Conservation (phyloP, 1,140 invertebrate species). For the Odontomachus brunneus region DNA sequence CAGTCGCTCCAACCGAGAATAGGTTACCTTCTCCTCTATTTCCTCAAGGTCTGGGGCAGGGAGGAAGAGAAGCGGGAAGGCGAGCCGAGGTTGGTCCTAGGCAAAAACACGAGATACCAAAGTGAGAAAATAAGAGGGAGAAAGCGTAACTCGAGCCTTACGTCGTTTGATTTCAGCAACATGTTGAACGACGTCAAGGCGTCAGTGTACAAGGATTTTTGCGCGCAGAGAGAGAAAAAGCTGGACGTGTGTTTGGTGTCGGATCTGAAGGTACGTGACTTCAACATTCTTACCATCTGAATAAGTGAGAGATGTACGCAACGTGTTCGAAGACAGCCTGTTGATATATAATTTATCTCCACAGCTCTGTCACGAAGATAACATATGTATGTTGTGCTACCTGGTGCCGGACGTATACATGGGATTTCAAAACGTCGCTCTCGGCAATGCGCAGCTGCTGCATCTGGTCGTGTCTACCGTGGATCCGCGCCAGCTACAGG, state of each 20-base stretch:
- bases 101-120: background rate
- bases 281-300: background rate
- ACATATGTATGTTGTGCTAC: conserved; percentile 94
- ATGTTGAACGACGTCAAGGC: conserved; percentile 91
- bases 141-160: background rate
- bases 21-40: conserved; percentile 95
- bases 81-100: conserved; percentile 82
- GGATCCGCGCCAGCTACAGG: conserved; percentile 95
- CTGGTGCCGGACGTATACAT: conserved; percentile 96
- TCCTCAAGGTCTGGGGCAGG: conserved; percentile 91
- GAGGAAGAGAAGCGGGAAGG: conserved; percentile 87
- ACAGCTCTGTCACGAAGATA: conserved; percentile 93
- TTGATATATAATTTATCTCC: conserved; percentile 49
- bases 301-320: background rate
- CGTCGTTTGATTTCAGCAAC: conserved; percentile 72
- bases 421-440: conserved; percentile 94
- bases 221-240: conserved; percentile 92
- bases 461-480: conserved; percentile 95
- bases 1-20: conserved; percentile 89
- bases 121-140: background rate
- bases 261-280: conserved; percentile 90
- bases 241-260: conserved; percentile 90
- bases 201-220: conserved; percentile 94
- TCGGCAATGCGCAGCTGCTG: conserved; percentile 94
- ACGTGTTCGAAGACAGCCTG: background rate